Base-by-base conservation (phyloP, 2,888 invertebrate genomes). In the Laspeyria flexula region DNA sequence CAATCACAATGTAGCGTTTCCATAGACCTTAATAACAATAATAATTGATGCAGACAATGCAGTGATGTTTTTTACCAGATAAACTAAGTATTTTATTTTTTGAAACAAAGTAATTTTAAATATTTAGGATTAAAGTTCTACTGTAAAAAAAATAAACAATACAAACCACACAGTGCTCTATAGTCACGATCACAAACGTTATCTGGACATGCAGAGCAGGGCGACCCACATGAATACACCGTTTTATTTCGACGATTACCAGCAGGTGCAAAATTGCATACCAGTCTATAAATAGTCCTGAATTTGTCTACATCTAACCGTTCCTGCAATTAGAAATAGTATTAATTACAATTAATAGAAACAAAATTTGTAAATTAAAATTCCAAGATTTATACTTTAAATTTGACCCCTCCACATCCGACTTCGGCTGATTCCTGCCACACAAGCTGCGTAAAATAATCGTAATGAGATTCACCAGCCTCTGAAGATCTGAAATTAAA, bases 361-460 rank as follows among this genome's bases (percentile, higher is more conserved):
- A 3, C 3, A 3, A 21, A 21, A 21, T 2, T 21, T 2, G 21
- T 21, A 21, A 3, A 21, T 21, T 21, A 3, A 21, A 3, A 21
- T 21, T 21, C 21, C 3, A 21, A 21, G 2, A 21, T 21, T 18
- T 43, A 40, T 72, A 90, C 91, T 74, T 79, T 83, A 55, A 88
- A 92, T 56, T 82, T 88, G 5, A 86, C 86, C 30, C 82, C 84
- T 5, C 88, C 90, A 48, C 91, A 92, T 0, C 91, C 91, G 5
- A 91, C 89, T 56, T 79, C 74, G 11, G 51, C 74, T 1, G 89
- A 74, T 21, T 77, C 77, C 4, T 83, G 86, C 90, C 91, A 92
- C 23, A 85, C 76, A 1, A 92, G 75, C 61, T 91, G 91, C 0
- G 90, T 86, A 50, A 92, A 92, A 59, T 88, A 89, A 45, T 89